These are phyloP conservation scores for Drosophila subsilvestris DNA, from an alignment of 2,888 invertebrate genomes.

Conservation along the genomic window DNA sequence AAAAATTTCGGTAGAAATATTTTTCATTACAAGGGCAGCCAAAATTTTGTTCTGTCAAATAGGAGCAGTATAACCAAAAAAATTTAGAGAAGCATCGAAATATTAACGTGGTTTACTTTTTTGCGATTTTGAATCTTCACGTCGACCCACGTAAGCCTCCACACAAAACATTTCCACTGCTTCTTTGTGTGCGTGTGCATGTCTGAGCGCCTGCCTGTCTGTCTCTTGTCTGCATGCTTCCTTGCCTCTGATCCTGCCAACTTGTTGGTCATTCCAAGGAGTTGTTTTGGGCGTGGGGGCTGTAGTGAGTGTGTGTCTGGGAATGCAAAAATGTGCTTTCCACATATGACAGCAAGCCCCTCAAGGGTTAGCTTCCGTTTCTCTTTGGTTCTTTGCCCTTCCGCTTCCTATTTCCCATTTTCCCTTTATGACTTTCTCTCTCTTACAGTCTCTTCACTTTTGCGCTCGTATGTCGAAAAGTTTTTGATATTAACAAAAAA, in stretches of 20 bases:
- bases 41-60: no score
- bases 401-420: constrained; percentile 9
- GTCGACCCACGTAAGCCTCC: not conserved
- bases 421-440: not conserved
- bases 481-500: constrained; percentile 48
- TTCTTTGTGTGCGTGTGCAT: not conserved
- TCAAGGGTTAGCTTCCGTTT: constrained; percentile 14
- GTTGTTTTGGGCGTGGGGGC: constrained; percentile 1
- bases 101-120: no score
- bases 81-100: no score
- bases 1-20: no score
- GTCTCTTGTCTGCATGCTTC: constrained; percentile 1
- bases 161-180: not conserved
- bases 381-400: constrained; percentile 4
- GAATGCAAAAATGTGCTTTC: constrained; percentile 9
- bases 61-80: no score
- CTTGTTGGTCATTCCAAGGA: constrained; percentile 59
- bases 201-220: constrained; percentile 2
- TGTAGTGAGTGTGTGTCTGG: constrained; percentile 1
- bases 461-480: constrained; percentile 31
- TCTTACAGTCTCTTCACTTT: not conserved
- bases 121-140: no score
- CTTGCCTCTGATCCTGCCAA: constrained; percentile 33
- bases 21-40: no score
- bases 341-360: constrained; percentile 38